Evolutionary conservation across 2,888 invertebrate genomes (phyloP).

Genomic region (Drosophila colorata): DNA sequence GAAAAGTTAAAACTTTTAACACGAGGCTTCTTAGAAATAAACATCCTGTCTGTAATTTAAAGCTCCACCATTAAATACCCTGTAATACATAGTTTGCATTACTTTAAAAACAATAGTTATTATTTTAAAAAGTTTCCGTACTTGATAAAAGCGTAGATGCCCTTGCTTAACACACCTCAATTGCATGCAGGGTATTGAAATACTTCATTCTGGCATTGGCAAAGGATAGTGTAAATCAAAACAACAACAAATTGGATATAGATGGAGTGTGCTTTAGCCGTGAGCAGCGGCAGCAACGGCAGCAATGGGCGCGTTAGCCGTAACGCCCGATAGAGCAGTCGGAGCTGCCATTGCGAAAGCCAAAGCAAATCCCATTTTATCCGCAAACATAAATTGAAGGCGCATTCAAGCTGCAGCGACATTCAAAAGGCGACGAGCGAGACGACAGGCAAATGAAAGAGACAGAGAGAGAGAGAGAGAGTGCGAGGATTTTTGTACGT

Average conservation of each 20-base stretch:
- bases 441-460: background rate
- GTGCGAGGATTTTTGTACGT: slow-evolving; percentile 34
- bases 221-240: slow-evolving; percentile 71
- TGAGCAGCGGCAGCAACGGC: slow-evolving; percentile 25
- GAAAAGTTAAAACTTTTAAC: no score
- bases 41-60: no score
- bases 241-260: slow-evolving; percentile 76
- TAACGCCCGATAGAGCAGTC: slow-evolving; percentile 46
- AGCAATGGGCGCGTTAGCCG: slow-evolving; percentile 48
- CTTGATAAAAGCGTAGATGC: background rate
- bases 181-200: slow-evolving; percentile 25
- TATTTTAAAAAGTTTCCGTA: no score
- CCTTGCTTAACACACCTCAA: background rate
- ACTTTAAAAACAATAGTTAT: no score
- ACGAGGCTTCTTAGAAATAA: no score
- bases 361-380: slow-evolving; percentile 78
- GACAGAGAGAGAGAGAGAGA: background rate
- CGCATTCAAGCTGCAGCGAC: slow-evolving; percentile 67
- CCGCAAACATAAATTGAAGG: slow-evolving; percentile 81
- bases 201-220: slow-evolving; percentile 26
- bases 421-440: slow-evolving; percentile 27
- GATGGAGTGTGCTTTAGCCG: slow-evolving; percentile 51
- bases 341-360: slow-evolving; percentile 54
- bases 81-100: no score
- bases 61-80: no score